These are phyloP conservation scores for Drosophila niveifrons DNA, from an alignment of 2,888 invertebrate genomes.

Conservation along the genomic window DNA sequence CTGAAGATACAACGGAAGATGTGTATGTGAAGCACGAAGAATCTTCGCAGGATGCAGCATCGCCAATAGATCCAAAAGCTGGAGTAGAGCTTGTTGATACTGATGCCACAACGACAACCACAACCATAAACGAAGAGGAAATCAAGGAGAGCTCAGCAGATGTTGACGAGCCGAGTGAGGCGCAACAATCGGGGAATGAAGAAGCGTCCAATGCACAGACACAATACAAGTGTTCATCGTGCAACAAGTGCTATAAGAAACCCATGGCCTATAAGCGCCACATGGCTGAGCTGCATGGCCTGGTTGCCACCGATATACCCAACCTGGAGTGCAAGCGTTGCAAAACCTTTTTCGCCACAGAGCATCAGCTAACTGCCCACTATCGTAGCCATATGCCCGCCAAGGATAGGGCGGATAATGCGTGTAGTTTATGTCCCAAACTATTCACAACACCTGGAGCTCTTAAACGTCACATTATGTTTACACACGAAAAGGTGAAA, in stretches of 20 bases:
- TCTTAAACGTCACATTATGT: conserved; percentile 75
- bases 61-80: conserved; percentile 1
- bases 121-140: conserved; percentile 9
- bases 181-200: background rate
- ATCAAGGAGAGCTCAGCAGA: conserved; percentile 7
- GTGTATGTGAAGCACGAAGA: conserved; percentile 39
- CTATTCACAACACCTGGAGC: conserved; percentile 70
- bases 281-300: conserved; percentile 61
- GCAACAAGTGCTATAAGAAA: conserved; percentile 55
- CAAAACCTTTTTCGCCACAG: conserved; percentile 49
- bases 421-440: conserved; percentile 73
- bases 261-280: conserved; percentile 61
- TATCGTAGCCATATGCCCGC: conserved; percentile 68
- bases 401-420: conserved; percentile 58
- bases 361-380: conserved; percentile 55
- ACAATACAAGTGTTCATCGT: conserved; percentile 48
- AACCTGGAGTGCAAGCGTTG: conserved; percentile 61
- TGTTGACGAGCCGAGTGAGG: conserved; percentile 2
- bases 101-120: background rate
- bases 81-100: conserved; percentile 1
- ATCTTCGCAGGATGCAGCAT: conserved; percentile 5
- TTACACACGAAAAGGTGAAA: conserved; percentile 83
- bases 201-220: conserved; percentile 1
- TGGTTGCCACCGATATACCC: conserved; percentile 42
- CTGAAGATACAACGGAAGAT: conserved; percentile 24